Evolutionary conservation across 2,888 invertebrate genomes (phyloP), one percentile per base, ranked within the genome.

Genomic region (Caenorhabditis virilis): DNA sequence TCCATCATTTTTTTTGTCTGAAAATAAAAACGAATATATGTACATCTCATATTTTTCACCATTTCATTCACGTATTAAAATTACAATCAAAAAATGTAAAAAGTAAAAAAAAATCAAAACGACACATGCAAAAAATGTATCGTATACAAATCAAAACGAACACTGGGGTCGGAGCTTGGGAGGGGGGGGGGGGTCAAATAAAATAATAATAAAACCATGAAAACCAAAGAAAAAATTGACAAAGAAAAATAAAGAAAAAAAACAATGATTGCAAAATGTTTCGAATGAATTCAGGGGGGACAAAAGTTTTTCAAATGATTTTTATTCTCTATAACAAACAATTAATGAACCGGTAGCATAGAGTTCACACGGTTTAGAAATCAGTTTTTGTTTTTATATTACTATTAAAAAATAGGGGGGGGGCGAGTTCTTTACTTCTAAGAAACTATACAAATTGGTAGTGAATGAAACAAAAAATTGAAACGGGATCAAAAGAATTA

Each of bases 321-420:
- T n/a, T n/a, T n/a, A n/a, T n/a, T n/a, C n/a, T n/a, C n/a, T n/a
- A n/a, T n/a, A n/a, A n/a, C n/a, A n/a, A n/a, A n/a, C n/a, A n/a
- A n/a, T n/a, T n/a, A n/a, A n/a, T n/a, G 42, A 62, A 62, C 62
- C 62, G 62, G 62, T 62, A 62, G 62, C 62, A 56, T 56, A 26
- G 62, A 38, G 52, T 62, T 62, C 62, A 62, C 62, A 62, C 62
- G 62, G 62, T 49, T 62, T 52, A 43, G 35, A 30, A 30, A 30
- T 30, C 30, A 30, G 30, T 9, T 30, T 30, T 30, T 13, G 13
- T n/a, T n/a, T n/a, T n/a, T n/a, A n/a, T n/a, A n/a, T n/a, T n/a
- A n/a, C n/a, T n/a, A n/a, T 30, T 30, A 22, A 52, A 46, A 18
- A 20, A 20, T n/a, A 13, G 9, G 30, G 42, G 7, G 38, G 16